These are phyloP conservation scores for Eumaeus atala DNA, from an alignment of 1,140 invertebrate species.

Conservation along the genomic window DNA sequence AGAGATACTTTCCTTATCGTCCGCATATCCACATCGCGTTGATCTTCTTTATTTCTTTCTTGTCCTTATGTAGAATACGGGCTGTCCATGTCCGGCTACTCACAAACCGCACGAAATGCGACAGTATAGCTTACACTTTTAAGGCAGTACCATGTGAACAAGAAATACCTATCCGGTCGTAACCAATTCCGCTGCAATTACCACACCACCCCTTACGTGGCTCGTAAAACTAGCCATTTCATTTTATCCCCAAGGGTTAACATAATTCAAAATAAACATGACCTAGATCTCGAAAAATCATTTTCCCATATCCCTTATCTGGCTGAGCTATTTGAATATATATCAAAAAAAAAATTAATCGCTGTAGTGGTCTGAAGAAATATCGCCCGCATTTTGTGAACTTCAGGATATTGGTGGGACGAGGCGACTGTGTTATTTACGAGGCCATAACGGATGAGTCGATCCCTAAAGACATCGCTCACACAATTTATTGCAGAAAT, in stretches of 20 bases:
- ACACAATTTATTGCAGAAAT: conserved; percentile 66
- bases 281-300: conserved; percentile 10
- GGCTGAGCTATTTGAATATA: conserved; percentile 6
- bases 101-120: too few relatives aligned
- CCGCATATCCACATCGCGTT: too few relatives aligned
- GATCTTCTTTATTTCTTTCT: too few relatives aligned
- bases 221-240: neutral
- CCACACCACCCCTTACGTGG: neutral
- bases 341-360: conserved; percentile 12
- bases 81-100: too few relatives aligned
- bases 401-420: conserved; percentile 38
- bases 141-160: too few relatives aligned
- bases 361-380: conserved; percentile 25
- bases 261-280: conserved; percentile 10
- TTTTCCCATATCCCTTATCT: conserved; percentile 10
- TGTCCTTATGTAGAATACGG: too few relatives aligned
- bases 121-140: too few relatives aligned
- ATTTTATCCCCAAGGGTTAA: neutral
- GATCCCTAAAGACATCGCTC: conserved; percentile 64
- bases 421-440: conserved; percentile 49
- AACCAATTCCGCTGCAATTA: neutral
- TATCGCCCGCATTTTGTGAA: conserved; percentile 38
- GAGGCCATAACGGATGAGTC: conserved; percentile 50
- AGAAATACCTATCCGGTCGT: too few relatives aligned
- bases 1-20: too few relatives aligned